Base-by-base conservation (phyloP, 2,797 vertebrate genomes). In the Neomorphus geoffroyi region DNA sequence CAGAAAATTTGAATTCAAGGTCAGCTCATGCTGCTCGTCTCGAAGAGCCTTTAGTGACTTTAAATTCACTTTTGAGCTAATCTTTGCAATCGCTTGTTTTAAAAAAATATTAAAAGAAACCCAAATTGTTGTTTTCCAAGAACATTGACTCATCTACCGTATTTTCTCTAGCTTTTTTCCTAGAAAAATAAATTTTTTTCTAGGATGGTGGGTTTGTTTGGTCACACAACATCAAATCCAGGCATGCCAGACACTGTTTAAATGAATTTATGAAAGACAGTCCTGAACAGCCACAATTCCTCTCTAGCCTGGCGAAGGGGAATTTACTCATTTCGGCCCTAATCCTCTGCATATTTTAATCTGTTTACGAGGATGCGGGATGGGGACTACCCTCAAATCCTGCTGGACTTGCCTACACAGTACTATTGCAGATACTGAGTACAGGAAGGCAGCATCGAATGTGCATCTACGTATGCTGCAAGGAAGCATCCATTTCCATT, bases 381-480 rank as follows among this genome's bases (percentile, higher is more conserved):
- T 39, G 0, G 0, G 32, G 35, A 19, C 28, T 14, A 45, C 18
- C 9, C 54, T 78, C 46, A 61, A 28, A 65, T 66, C 51, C 53
- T 43, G 23, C 16, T 1, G 0, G 24, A 21, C 26, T 35, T 65
- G 53, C 57, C 65, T 35, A 7, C 11, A 5, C 13, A 16, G 18
- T 33, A 19, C 26, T 78, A 5, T 15, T 30, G 19, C 33, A 58
- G 24, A n/a, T 18, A 35, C 32, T 28, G 46, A 19, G 15, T n/a
- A 54, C 26, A 26, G 18, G 64, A 53, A 60, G 26, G 45, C 27
- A 48, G 53, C 19, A 18, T 43, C n/a, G 48, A 37, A 30, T 1
- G 0, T 64, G 5, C 24, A 11, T 57, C n/a, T 74, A 3, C 3
- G 6, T 35, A 12, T 24, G 21, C 7, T 8, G 19, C 35, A 67